Percentiles rank a stretch among this genome's conserved stretches.
Conservation (phyloP, 2,113 vertebrate species). For the Thoracochromis brauschi region DNA sequence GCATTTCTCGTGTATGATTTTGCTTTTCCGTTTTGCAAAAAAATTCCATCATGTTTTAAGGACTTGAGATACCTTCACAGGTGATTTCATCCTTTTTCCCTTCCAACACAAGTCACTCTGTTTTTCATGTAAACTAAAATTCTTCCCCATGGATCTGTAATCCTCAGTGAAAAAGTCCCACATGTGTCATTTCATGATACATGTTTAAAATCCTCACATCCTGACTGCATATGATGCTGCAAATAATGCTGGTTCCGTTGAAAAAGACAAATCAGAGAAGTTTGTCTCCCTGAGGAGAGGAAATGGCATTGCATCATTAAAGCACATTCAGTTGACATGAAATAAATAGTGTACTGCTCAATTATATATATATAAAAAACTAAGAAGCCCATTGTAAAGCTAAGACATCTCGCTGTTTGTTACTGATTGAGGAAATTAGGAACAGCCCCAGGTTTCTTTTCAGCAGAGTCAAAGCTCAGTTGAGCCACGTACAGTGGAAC, state of each 20-base stretch:
- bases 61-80: background rate
- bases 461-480: background rate
- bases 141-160: conserved; percentile 1
- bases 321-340: background rate
- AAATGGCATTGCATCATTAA: background rate
- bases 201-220: conserved; percentile 15
- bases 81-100: background rate
- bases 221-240: background rate
- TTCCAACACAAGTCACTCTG: background rate
- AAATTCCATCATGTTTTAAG: background rate
- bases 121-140: background rate
- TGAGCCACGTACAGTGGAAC: background rate
- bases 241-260: background rate
- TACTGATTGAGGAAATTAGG: background rate
- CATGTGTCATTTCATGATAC: conserved; percentile 9
- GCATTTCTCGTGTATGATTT: background rate
- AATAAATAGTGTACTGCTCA: background rate
- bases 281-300: background rate
- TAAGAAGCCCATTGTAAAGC: background rate
- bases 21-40: background rate
- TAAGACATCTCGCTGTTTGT: background rate
- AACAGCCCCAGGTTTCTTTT: background rate
- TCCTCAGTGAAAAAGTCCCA: conserved; percentile 18
- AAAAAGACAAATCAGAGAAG: background rate
- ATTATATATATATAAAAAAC: background rate